Evolutionary conservation across 2,797 vertebrate species (phyloP).

Genomic region (Myoxocephalus aenaeus): DNA sequence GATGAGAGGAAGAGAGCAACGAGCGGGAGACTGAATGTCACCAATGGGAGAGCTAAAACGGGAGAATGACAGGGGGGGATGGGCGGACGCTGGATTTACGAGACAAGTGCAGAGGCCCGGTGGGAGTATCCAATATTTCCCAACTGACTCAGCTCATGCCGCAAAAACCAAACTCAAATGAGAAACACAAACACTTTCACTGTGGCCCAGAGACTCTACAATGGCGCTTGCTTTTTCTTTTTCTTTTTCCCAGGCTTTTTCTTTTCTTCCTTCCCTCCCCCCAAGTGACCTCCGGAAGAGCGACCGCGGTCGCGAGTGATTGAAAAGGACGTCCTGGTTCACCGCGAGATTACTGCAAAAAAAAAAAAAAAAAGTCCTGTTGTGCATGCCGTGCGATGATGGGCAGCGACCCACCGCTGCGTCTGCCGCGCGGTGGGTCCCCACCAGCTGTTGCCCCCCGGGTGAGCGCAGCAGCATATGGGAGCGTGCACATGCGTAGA

Average conservation of each 20-base stretch:
- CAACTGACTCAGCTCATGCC: constrained; percentile 60
- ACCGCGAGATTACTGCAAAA: constrained; percentile 43
- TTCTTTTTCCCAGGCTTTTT: constrained; percentile 41
- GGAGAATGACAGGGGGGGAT: constrained; percentile 38
- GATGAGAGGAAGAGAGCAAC: constrained; percentile 30
- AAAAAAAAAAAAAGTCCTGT: constrained; percentile 4
- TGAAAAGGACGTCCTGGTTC: constrained; percentile 58
- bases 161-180: constrained; percentile 69
- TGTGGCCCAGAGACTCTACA: constrained; percentile 44
- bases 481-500: constrained; percentile 27
- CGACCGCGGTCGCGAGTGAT: constrained; percentile 47
- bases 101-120: constrained; percentile 44
- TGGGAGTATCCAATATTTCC: constrained; percentile 55
- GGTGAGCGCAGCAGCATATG: constrained; percentile 42
- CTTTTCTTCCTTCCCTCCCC: neutral
- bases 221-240: constrained; percentile 44
- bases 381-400: constrained; percentile 29
- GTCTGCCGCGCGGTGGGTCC: constrained; percentile 49
- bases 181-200: constrained; percentile 74
- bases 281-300: constrained; percentile 25
- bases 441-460: constrained; percentile 52
- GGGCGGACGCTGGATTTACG: constrained; percentile 54
- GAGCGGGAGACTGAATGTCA: constrained; percentile 43
- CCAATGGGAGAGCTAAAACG: constrained; percentile 45
- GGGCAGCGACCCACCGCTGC: constrained; percentile 36